phyloP scores from a whole-genome alignment of 2,888 invertebrate genomes.

The Altica lythri region DNA sequence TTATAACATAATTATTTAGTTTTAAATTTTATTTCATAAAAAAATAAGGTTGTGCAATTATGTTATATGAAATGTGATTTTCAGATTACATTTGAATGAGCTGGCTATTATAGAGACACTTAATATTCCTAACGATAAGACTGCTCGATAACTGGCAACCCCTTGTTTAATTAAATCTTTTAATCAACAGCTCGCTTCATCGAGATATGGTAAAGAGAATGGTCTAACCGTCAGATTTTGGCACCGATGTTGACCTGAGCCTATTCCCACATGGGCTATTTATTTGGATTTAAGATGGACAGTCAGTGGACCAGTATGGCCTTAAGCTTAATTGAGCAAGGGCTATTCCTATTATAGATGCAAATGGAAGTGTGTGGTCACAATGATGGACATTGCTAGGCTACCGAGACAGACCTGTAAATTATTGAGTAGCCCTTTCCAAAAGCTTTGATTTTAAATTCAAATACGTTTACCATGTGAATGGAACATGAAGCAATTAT shows the following conservation, averaged over 20 bases:
- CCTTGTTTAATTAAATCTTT: constrained; percentile 56
- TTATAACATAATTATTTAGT: too few relatives aligned
- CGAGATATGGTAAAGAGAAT: constrained; percentile 49
- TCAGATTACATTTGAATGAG: too few relatives aligned
- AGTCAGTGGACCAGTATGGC: constrained; percentile 48
- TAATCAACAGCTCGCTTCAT: constrained; percentile 57
- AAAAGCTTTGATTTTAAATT: constrained; percentile 32
- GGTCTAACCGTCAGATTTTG: constrained; percentile 45
- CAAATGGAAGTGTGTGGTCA: constrained; percentile 54
- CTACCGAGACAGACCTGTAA: constrained; percentile 22
- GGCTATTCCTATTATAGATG: constrained; percentile 55
- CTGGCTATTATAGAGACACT: too few relatives aligned
- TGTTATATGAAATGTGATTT: too few relatives aligned
- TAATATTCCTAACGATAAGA: too few relatives aligned
- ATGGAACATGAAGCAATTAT: constrained; percentile 19
- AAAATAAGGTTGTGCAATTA: too few relatives aligned
- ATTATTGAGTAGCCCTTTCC: constrained; percentile 22
- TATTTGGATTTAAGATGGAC: constrained; percentile 58
- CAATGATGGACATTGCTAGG: constrained; percentile 49
- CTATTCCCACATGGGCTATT: constrained; percentile 56
- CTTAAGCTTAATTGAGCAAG: constrained; percentile 54
- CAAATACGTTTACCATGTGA: constrained; percentile 26
- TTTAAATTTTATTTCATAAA: too few relatives aligned
- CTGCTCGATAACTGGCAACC: constrained; percentile 45
- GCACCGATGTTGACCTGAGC: constrained; percentile 40